Evolutionary conservation across 92 coral and sea anemone species (phyloP).

Genomic region (Siderastrea siderea): DNA sequence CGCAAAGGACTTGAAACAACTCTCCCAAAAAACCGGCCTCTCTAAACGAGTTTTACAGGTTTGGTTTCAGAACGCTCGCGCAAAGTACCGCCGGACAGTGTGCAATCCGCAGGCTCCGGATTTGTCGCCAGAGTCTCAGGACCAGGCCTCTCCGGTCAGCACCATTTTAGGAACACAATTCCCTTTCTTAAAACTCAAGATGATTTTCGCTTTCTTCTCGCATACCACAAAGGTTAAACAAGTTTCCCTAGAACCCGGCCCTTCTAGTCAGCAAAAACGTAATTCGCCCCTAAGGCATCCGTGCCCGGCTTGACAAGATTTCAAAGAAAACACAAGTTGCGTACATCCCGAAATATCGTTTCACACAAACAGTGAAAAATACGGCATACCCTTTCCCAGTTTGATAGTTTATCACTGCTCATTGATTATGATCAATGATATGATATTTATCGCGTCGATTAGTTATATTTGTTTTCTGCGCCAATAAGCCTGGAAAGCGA

Average conservation of each 20-base stretch:
- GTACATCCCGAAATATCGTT: background rate
- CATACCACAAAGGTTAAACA: conserved; percentile 25
- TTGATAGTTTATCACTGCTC: background rate
- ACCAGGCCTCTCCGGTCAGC: conserved; percentile 74
- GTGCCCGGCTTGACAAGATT: background rate
- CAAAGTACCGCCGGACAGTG: conserved; percentile 95
- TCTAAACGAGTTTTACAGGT: conserved; percentile 98
- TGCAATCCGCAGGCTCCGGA: conserved; percentile 79
- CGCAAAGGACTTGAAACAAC: conserved; percentile 98
- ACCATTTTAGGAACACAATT: background rate
- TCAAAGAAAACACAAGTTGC: conserved; percentile 4
- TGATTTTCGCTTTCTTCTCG: no score
- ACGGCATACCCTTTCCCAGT: background rate
- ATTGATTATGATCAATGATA: background rate
- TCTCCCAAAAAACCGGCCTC: conserved; percentile 97
- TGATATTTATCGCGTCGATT: conserved; percentile 1
- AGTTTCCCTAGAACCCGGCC: background rate
- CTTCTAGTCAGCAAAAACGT: background rate
- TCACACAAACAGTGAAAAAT: background rate
- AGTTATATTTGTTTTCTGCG: conserved; percentile 10
- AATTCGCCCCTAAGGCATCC: background rate
- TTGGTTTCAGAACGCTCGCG: conserved; percentile 99
- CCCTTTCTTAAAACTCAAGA: no score
- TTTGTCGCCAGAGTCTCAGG: conserved; percentile 75
- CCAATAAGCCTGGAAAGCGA: conserved; percentile 26